Base-by-base conservation (phyloP, 2,113 vertebrate genomes). In the Solenodon paradoxus region DNA sequence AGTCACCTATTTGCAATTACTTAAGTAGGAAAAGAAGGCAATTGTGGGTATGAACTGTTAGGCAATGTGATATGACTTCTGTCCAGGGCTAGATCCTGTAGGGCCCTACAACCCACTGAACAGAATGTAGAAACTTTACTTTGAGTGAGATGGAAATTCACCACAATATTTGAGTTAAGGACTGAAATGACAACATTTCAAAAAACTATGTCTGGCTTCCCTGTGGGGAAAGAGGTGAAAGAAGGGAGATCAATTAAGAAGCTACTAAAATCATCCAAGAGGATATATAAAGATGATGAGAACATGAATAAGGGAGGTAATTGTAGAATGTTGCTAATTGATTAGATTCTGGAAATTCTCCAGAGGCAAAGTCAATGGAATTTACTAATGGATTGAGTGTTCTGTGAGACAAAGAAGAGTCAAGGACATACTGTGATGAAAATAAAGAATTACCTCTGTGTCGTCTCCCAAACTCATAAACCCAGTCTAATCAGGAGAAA, bases 1-100 rank as follows among this genome's bases (percentile, higher is more conserved):
- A 30, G n/a, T 35, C 47, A 38, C 9, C 19, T 75, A 61, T 30
- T 38, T 30, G 13, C 24, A 49, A 68, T 2, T 8, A 72, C 7
- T 61, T 61, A 42, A 42, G 26, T 28, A 26, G 68, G 32, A 71
- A 42, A 28, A n/a, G 5, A 10, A 5, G 42, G 8, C 38, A 40
- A 22, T 4, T 28, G 3, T 77, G 24, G 69, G 0, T 40, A 0
- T 9, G 0, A 72, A 30, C 4, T 42, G 8, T 13, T 3, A 40
- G 32, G 16, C 71, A 11, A 40, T 47, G 5, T 10, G 3, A 17
- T 45, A 7, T 1, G 13, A 38, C 11, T 35, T 16, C 75, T 2
- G 42, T 9, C 26, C 38, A 20, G 11, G 16, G 9, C 15, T 42
- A 17, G 8, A 38, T 35, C 1, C 24, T 26, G 0, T 2, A 42